These are phyloP conservation scores for Halichoeres trimaculatus DNA, from an alignment of 2,113 vertebrate species.

Conservation along the genomic window DNA sequence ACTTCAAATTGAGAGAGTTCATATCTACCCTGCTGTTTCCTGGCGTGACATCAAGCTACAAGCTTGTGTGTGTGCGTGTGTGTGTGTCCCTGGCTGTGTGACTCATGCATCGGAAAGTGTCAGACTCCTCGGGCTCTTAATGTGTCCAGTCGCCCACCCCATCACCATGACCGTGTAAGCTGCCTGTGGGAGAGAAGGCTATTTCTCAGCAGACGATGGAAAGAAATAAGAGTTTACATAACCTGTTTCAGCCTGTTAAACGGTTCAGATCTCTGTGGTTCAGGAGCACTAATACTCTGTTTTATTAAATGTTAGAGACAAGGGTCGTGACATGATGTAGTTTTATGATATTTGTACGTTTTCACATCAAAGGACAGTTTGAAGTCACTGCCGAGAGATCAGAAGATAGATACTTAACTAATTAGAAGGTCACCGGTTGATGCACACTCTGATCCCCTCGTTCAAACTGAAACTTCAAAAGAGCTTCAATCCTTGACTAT, in stretches of 20 bases:
- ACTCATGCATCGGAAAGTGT: conserved; percentile 60
- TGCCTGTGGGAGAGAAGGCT: conserved; percentile 23
- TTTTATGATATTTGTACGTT: background rate
- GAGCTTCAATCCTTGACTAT: no score
- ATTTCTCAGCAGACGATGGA: background rate
- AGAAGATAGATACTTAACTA: no score
- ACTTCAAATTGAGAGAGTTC: conserved; percentile 50
- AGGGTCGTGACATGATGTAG: background rate
- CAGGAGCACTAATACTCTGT: background rate
- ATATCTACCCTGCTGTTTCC: conserved; percentile 40
- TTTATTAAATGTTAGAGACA: background rate
- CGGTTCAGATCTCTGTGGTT: background rate
- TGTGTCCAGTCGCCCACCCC: conserved; percentile 45
- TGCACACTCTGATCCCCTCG: no score
- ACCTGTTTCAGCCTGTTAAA: conserved; percentile 10
- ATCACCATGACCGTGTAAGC: conserved; percentile 22
- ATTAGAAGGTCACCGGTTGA: no score
- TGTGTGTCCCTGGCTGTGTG: conserved; percentile 19
- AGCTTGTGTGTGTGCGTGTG: background rate
- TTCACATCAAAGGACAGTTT: no score
- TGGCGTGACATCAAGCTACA: conserved; percentile 21
- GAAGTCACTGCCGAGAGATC: no score
- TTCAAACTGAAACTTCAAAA: no score
- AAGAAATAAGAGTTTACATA: conserved; percentile 14
- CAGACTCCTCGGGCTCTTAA: conserved; percentile 36